Evolutionary conservation across 1,140 invertebrate genomes (phyloP), one percentile per base, ranked within the genome.

Genomic region (Ridgeia piscesae): DNA sequence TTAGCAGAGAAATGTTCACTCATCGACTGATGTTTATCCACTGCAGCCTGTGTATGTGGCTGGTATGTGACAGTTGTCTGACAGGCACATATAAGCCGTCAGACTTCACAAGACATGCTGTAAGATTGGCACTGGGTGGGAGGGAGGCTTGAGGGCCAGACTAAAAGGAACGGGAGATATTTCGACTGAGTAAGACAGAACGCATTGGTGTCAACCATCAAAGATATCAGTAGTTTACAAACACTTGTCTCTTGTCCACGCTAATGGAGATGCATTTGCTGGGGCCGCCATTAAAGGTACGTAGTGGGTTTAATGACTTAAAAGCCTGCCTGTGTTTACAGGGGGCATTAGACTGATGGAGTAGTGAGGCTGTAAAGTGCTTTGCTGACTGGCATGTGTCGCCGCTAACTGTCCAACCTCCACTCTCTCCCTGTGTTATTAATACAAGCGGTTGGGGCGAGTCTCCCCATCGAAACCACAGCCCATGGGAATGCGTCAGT

Each of bases 341-440:
- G 58, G 58, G 58, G 17, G 27, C 58, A 77, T 77, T 77, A 77
- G 58, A 77, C 58, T 77, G 58, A 77, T 77, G 58, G 58, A 31
- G 27, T 77, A 77, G 58, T 31, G 42, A 77, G 58, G 11, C 27
- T 4, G 58, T 77, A 77, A 77, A 77, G 58, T 77, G 58, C 58
- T 77, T 77, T 77, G 58, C 58, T 77, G 58, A 77, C 58, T 77
- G 58, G 58, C 58, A 77, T 77, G 58, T 77, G 58, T 77, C 58
- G 17, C 27, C 14, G 17, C 58, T 77, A 77, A 77, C 58, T 77
- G 58, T 2, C 58, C 11, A 21, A 4, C 58, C 58, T 77, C 58
- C 27, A 77, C 58, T 77, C 27, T 21, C 58, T 77, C 17, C 17
- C 58, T 77, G 27, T 17, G 58, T 77, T 77, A 77, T 77, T 77